These are phyloP conservation scores for Salarias fasciatus DNA, from an alignment of 2,797 vertebrate species.

Conservation along the genomic window DNA sequence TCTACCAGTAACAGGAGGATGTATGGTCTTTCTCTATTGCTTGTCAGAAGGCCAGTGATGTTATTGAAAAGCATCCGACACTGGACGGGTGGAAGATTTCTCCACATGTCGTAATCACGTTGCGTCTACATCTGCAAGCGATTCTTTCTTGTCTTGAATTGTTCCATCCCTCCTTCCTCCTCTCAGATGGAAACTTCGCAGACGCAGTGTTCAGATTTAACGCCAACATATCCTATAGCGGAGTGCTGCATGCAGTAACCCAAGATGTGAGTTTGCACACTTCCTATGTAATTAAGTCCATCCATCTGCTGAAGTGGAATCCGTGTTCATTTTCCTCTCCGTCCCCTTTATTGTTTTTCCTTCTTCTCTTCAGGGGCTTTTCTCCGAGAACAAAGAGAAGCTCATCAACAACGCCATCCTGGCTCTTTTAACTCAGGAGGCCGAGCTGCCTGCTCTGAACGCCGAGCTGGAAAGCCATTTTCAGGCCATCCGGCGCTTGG, in stretches of 20 bases:
- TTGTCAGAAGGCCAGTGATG: no score
- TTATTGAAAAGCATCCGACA: no score
- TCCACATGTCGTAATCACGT: no score
- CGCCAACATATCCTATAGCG: constrained; percentile 97
- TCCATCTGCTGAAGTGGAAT: neutral
- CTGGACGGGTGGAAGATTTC: no score
- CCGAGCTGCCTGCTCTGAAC: constrained; percentile 88
- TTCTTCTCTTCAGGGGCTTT: constrained; percentile 93
- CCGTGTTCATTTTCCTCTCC: constrained; percentile 10
- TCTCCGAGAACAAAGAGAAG: constrained; percentile 99
- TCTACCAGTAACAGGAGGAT: no score
- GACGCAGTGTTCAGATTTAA: constrained; percentile 98
- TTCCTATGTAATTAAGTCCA: neutral
- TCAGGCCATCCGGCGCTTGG: constrained; percentile 94
- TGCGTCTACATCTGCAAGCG: no score
- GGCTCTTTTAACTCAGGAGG: constrained; percentile 94
- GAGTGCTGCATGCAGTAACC: constrained; percentile 97
- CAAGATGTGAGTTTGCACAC: constrained; percentile 91
- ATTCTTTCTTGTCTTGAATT: neutral
- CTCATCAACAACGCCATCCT: constrained; percentile 98
- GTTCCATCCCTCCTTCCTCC: constrained; percentile 10
- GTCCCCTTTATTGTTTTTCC: constrained; percentile 2
- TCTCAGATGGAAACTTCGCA: constrained; percentile 93
- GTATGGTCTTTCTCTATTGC: no score
- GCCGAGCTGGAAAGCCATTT: constrained; percentile 97